A percentile compares a stretch with the other conserved stretches of the same genome.
phyloP scores from a whole-genome alignment of 2,888 invertebrate species.

The Morpho deidamia region DNA sequence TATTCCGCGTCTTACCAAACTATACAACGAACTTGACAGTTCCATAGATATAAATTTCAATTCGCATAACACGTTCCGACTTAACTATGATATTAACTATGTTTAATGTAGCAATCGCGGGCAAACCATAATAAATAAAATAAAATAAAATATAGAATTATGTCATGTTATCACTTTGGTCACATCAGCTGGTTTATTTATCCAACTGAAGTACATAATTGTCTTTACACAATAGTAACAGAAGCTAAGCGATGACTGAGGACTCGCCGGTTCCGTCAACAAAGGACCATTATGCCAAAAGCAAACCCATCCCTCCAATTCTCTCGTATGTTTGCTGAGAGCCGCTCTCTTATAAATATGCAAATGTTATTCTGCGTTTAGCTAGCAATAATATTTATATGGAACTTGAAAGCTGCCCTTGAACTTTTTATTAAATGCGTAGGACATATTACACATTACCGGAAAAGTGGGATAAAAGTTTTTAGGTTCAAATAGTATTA shows the following conservation, averaged over 20 bases:
- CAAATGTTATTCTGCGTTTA: conserved; percentile 72
- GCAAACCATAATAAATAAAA: too few relatives aligned
- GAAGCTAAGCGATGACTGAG: conserved; percentile 34
- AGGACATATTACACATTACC: not conserved
- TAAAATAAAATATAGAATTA: too few relatives aligned
- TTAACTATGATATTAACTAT: too few relatives aligned
- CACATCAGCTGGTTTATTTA: too few relatives aligned
- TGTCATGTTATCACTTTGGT: too few relatives aligned
- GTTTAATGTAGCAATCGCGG: too few relatives aligned
- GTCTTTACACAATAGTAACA: not conserved
- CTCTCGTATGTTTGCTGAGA: conserved; percentile 67
- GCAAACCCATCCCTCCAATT: conserved; percentile 58
- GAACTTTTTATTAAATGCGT: conserved; percentile 38
- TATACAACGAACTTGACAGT: too few relatives aligned
- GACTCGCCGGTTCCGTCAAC: conserved; percentile 30
- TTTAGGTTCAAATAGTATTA: too few relatives aligned
- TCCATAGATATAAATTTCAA: too few relatives aligned
- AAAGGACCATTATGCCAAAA: conserved; percentile 69
- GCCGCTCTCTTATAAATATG: conserved; percentile 73
- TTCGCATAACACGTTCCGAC: too few relatives aligned
- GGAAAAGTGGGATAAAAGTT: not conserved
- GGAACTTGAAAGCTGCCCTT: conserved; percentile 65
- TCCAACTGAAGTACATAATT: too few relatives aligned
- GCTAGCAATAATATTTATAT: conserved; percentile 73
- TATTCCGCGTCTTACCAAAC: too few relatives aligned